A percentile compares a stretch with the other conserved stretches of the same genome.
phyloP scores from a whole-genome alignment of 2,113 vertebrate genomes.

The Cephalopholis sonnerati region DNA sequence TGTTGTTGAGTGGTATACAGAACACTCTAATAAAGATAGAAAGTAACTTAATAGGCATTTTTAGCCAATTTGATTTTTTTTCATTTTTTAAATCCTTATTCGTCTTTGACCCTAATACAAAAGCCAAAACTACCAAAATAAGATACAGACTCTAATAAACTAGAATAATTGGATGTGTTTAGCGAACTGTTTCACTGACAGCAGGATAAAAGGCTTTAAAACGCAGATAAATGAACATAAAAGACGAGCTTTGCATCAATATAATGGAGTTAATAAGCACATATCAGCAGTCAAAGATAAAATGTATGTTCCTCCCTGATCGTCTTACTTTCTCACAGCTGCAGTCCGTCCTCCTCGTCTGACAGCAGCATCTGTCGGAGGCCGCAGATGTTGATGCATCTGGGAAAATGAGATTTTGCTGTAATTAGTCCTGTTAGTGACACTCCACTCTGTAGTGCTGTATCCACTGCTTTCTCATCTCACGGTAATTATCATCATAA shows the following conservation, averaged over 20 bases:
- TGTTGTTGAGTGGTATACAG: too few species aligned
- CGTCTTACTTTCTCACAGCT: not conserved
- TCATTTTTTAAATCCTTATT: too few species aligned
- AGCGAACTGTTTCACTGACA: not conserved
- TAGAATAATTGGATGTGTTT: not conserved
- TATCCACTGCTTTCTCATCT: conserved; percentile 23
- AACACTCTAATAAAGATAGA: too few species aligned
- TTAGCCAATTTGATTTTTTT: too few species aligned
- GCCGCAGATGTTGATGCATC: conserved; percentile 34
- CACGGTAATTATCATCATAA: conserved; percentile 45
- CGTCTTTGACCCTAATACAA: too few species aligned
- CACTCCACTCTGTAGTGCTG: conserved; percentile 36
- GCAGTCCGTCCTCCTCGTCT: not conserved
- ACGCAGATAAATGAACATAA: not conserved
- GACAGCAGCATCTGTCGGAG: conserved; percentile 37
- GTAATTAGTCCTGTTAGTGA: conserved; percentile 54
- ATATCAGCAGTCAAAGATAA: not conserved
- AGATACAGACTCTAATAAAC: not conserved
- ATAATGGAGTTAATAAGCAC: not conserved
- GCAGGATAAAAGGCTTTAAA: not conserved
- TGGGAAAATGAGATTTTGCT: conserved; percentile 8
- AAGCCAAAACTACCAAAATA: too few species aligned
- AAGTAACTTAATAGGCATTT: too few species aligned
- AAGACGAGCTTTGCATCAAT: not conserved
- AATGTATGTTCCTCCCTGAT: not conserved